Base-by-base conservation (phyloP, 2,888 invertebrate genomes). In the Trachelus iudaicus region DNA sequence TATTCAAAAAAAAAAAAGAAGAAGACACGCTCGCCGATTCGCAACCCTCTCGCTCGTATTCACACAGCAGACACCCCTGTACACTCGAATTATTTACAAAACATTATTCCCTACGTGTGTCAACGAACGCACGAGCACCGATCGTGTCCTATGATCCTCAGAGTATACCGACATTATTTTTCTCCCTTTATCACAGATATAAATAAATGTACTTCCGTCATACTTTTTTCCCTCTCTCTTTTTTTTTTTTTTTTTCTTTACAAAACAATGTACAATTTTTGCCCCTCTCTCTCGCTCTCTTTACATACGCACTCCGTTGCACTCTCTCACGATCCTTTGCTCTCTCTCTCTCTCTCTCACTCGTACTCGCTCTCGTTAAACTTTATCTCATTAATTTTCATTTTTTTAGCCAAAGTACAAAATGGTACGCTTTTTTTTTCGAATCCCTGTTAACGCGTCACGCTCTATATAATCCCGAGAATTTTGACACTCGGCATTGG, bases 171-270 rank as follows among this genome's bases (percentile, higher is more conserved):
- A 77, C 76, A 77, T 77, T 78, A 73, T 74, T 81, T 40, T 30
- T 81, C 76, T 81, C 78, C 81, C 85, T 87, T 91, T 79, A 91
- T 91, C 91, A 91, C 91, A 91, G 91, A 90, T 90, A 91, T 89
- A 91, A 91, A 91, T 90, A 89, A 91, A 91, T 89, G 76, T 76
- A 79, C 37, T 37, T 71, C 71, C 71, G 3, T 34, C 31, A 31
- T n/a, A 69, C n/a, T 73, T 71, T 69, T 40, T 75, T 75, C 0
- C 9, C 3, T 0, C 1, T 69, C 6, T 56, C 30, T 90, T 87
- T 78, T 86, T 90, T 30, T 0, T 12, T 69, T 15, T 56, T 69
- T 90, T 87, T 78, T 86, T 90, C 83, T 89, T 88, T 90, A 89
- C 88, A 90, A 89, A 89, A 89, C 86, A 89, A 88, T 89, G 86